These are phyloP conservation scores for Onthophagus taurus DNA, from an alignment of 1,140 invertebrate species.

Conservation along the genomic window DNA sequence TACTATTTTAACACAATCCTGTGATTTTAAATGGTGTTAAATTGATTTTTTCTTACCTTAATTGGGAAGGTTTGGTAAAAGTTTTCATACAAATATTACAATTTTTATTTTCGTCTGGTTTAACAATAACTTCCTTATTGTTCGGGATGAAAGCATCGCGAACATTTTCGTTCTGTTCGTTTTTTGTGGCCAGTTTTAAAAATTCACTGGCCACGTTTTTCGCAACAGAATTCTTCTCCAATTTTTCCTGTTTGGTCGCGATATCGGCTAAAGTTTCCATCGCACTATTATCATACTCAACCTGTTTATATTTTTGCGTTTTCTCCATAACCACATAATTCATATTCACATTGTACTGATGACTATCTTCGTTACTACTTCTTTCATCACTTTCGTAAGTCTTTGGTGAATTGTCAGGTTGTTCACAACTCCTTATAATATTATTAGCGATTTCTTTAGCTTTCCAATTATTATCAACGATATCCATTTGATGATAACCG, in stretches of 20 bases:
- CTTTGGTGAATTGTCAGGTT: background rate
- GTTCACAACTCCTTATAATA: slow-evolving; percentile 3
- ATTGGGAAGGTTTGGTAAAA: slow-evolving; percentile 82
- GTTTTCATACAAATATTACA: slow-evolving; percentile 86
- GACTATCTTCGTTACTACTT: slow-evolving; percentile 5
- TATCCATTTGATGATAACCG: background rate
- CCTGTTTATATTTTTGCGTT: slow-evolving; percentile 9
- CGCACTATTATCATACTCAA: slow-evolving; percentile 35
- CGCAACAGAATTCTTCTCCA: slow-evolving; percentile 38
- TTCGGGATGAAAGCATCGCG: slow-evolving; percentile 18
- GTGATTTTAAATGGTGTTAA: background rate
- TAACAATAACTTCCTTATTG: slow-evolving; percentile 30
- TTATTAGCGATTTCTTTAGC: background rate
- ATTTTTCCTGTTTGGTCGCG: slow-evolving; percentile 37
- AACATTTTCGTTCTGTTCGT: slow-evolving; percentile 28
- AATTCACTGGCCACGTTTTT: slow-evolving; percentile 52
- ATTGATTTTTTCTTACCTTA: slow-evolving; percentile 41
- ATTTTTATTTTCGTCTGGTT: slow-evolving; percentile 35
- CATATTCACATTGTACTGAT: slow-evolving; percentile 9
- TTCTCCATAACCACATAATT: slow-evolving; percentile 12
- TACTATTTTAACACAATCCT: background rate
- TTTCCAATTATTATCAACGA: slow-evolving; percentile 1
- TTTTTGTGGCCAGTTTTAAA: slow-evolving; percentile 48
- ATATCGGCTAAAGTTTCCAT: slow-evolving; percentile 40
- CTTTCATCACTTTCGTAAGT: slow-evolving; percentile 1